Percentiles rank a stretch among this genome's conserved stretches.
These are phyloP conservation scores for Cheilosia vernalis DNA, from an alignment of 2,888 invertebrate genomes.

Conservation along the genomic window DNA sequence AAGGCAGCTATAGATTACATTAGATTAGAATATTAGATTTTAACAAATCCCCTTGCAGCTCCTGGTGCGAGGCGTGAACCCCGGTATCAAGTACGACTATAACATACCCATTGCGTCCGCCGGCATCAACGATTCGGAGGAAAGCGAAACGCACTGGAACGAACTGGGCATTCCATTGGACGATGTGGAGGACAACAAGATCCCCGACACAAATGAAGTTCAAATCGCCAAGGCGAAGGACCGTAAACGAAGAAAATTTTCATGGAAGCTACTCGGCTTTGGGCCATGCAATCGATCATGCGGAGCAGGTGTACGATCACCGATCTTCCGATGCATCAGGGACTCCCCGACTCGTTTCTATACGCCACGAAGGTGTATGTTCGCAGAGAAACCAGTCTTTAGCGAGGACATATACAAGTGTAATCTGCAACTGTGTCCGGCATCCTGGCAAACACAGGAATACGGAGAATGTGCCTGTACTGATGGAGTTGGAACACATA, in stretches of 20 bases:
- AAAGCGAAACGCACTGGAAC: slow-evolving; percentile 81
- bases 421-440: slow-evolving; percentile 90
- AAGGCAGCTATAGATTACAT: slow-evolving; percentile 2
- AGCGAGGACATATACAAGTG: slow-evolving; percentile 87
- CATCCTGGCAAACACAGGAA: slow-evolving; percentile 89
- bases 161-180: slow-evolving; percentile 79
- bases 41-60: slow-evolving; percentile 85
- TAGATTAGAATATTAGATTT: no score
- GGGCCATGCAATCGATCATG: slow-evolving; percentile 92
- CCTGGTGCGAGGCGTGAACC: slow-evolving; percentile 91
- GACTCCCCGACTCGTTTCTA: slow-evolving; percentile 87
- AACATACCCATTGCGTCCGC: slow-evolving; percentile 87
- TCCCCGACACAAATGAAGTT: slow-evolving; percentile 67
- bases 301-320: slow-evolving; percentile 85
- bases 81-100: slow-evolving; percentile 94
- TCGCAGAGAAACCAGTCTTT: slow-evolving; percentile 85
- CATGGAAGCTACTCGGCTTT: slow-evolving; percentile 91
- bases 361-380: slow-evolving; percentile 87
- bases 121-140: slow-evolving; percentile 81
- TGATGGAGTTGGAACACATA: slow-evolving; percentile 85
- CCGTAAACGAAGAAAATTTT: slow-evolving; percentile 84
- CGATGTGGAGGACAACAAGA: slow-evolving; percentile 77
- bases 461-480: slow-evolving; percentile 93
- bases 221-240: slow-evolving; percentile 78
- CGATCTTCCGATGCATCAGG: slow-evolving; percentile 85